Base-by-base conservation (phyloP, 2,113 vertebrate genomes). In the Rattus rattus region DNA sequence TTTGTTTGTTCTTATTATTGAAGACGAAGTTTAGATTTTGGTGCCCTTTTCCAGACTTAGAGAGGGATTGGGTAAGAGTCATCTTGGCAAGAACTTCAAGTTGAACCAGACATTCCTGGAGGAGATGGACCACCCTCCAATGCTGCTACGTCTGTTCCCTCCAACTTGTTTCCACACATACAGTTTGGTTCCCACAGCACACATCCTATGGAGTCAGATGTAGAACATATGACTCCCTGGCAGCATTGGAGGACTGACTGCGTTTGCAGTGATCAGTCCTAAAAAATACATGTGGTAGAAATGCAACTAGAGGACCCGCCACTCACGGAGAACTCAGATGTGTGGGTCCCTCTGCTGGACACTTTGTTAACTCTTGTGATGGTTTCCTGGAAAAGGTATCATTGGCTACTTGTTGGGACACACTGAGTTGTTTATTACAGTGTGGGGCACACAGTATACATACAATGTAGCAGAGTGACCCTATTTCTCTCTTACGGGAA, bases 1-100 rank as follows among this genome's bases (percentile, higher is more conserved):
- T 28, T 73, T 33, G 30, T 39, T 75, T 43, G 43, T 14, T 28
- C 28, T 12, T 63, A 8, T 83, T 96, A 92, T 92, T 96, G 92
- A 97, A 97, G 86, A 91, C 95, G 87, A 97, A 97, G 88, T 97
- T 98, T 97, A 97, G 95, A 73, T 93, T 96, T 92, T 95, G 95
- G 54, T 96, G 96, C 88, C 87, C 94, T 95, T 96, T 75, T 97
- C 81, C 95, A 98, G 92, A 91, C 69, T 96, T 96, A 95, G 92
- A 95, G 96, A 94, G 88, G 97, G 80, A 94, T 85, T 91, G 67
- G 0, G 94, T 87, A 79, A 96, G 94, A 90, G 84, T 95, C 97
- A 96, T 93, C 43, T 92, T 91, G 86, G 90, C 88, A 97, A 96
- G 95, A 97, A 92, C 94, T 89, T 96, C 92, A 84, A 85, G 86